A percentile compares a stretch with the other conserved stretches of the same genome.
Conservation (phyloP, 2,797 vertebrate genomes). For the Pempheris klunzingeri region DNA sequence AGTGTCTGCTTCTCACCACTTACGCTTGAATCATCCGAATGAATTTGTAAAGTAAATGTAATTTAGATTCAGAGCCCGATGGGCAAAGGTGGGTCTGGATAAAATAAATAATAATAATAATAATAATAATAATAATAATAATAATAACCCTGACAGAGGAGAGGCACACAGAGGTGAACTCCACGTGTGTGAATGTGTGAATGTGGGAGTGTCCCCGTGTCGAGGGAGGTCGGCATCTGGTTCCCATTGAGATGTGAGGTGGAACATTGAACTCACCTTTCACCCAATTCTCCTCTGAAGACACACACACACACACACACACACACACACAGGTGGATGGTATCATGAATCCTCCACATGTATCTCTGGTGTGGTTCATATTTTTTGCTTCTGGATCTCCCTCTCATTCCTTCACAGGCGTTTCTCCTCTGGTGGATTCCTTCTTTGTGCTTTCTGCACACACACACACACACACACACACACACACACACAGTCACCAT, state of each 20-base stretch:
- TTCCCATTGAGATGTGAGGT: constrained; percentile 30
- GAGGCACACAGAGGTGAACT: background rate
- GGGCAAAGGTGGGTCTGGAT: background rate
- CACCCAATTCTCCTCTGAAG: constrained; percentile 19
- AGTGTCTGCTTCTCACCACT: background rate
- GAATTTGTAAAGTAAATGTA: background rate
- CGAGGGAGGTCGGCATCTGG: constrained; percentile 29
- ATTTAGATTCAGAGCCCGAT: background rate
- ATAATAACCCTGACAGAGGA: background rate
- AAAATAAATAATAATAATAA: no score
- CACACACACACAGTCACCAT: background rate
- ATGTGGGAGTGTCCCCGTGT: constrained; percentile 1
- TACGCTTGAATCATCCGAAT: background rate
- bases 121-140: no score
- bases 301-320: background rate
- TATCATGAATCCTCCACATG: background rate
- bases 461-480: no score
- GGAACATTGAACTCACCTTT: constrained; percentile 36
- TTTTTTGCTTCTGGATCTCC: background rate
- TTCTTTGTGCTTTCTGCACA: no score
- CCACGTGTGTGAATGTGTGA: background rate
- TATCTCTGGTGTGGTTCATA: background rate
- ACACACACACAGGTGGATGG: no score
- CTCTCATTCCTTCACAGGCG: background rate
- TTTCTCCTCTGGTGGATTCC: background rate